Conservation (phyloP, 2,888 invertebrate species). For the Anagyrus pseudococci region DNA sequence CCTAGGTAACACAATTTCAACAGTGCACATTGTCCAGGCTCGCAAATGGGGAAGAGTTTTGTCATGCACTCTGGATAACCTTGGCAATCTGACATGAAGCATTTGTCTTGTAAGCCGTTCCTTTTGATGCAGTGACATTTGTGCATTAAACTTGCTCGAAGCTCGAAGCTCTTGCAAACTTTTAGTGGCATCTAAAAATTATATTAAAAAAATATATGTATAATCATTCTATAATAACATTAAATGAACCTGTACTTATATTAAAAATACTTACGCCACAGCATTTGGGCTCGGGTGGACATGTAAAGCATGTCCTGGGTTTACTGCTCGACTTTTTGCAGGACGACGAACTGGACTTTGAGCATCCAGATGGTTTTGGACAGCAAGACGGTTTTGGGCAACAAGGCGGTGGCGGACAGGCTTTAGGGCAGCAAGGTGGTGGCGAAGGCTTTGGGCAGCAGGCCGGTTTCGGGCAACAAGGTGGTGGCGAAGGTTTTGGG, state of each 20-base stretch:
- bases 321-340: neutral
- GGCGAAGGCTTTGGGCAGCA: conserved; percentile 7
- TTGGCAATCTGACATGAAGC: conserved; percentile 56
- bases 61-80: conserved; percentile 59
- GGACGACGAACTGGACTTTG: conserved; percentile 1
- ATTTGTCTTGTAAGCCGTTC: conserved; percentile 61
- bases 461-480: neutral
- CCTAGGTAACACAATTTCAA: conserved; percentile 46
- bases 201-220: no score
- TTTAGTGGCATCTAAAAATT: conserved; percentile 52
- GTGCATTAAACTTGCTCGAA: conserved; percentile 54
- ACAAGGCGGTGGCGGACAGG: neutral
- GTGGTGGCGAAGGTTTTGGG: conserved; percentile 1
- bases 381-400: no score
- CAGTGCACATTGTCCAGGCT: conserved; percentile 53
- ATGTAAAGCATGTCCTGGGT: no score
- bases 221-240: neutral
- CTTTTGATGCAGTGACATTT: conserved; percentile 59
- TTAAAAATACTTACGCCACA: no score
- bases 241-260: neutral
- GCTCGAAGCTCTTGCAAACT: conserved; percentile 53
- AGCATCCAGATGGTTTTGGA: conserved; percentile 2
- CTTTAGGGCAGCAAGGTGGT: neutral
- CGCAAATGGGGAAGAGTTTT: conserved; percentile 56
- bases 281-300: no score